A percentile compares a stretch with the other conserved stretches of the same genome.
Conservation (phyloP, 2,888 invertebrate genomes). For the Caenorhabditis angaria region DNA sequence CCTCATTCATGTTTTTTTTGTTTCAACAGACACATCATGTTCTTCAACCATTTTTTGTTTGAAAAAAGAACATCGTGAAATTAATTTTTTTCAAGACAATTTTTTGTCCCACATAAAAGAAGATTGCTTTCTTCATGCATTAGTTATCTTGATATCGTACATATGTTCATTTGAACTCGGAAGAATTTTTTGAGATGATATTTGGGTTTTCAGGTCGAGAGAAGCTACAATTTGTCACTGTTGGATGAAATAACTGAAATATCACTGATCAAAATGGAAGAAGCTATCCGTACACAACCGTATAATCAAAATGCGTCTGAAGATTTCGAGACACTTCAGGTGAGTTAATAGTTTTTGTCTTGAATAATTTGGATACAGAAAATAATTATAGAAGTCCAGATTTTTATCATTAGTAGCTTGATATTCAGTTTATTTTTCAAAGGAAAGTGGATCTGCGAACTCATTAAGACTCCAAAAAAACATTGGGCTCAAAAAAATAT, state of each 20-base stretch:
- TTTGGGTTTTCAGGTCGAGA: slow-evolving; percentile 13
- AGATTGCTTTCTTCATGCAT: slow-evolving; percentile 9
- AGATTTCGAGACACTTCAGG: slow-evolving; percentile 7
- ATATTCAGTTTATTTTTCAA: no score
- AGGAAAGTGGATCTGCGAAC: no score
- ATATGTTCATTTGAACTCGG: slow-evolving; percentile 5
- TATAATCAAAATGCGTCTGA: neutral
- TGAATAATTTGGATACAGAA: neutral
- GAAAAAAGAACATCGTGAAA: no score
- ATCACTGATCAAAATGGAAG: slow-evolving; percentile 15
- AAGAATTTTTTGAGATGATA: slow-evolving; percentile 14
- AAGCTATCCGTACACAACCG: neutral
- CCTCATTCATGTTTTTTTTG: no score
- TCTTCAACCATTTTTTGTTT: no score
- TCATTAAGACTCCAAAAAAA: no score
- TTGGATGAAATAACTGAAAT: slow-evolving; percentile 17
- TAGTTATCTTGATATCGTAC: no score
- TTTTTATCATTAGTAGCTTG: no score
- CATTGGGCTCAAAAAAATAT: no score
- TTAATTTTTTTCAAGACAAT: neutral
- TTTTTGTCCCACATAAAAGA: neutral
- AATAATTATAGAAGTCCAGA: no score
- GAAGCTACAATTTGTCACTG: slow-evolving; percentile 1
- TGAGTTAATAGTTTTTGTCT: neutral
- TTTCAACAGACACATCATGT: no score